Base-by-base conservation (phyloP, 2,113 vertebrate genomes). In the Lasiurus cinereus region DNA sequence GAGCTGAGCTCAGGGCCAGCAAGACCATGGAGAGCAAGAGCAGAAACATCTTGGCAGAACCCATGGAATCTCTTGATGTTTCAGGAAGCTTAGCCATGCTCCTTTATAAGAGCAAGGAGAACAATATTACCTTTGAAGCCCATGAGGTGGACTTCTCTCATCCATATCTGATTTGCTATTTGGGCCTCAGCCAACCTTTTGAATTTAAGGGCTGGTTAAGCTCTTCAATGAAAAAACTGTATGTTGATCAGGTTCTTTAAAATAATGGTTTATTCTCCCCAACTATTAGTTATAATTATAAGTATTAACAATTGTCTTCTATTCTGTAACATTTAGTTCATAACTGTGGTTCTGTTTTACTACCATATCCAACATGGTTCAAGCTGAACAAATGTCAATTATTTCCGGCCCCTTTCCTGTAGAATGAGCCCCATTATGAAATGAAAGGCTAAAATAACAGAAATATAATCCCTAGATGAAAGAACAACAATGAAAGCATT, bases 1-100 rank as follows among this genome's bases (percentile, higher is more conserved):
- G 85, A 73, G 93, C 82, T 18, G 96, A 92, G 62, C 22, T 92
- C 85, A 96, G 54, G 54, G 33, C 62, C 67, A 97, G 24, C 46
- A 97, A 31, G 29, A 43, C 48, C 62, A 22, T 4, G 0, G 82
- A 77, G 27, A 95, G 21, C n/a, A 97, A 33, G 14, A 88, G 67
- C 52, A 95, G 52, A 64, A 95, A 15, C 27, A 96, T 74, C 91
- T 54, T 97, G 52, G 66, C 13, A 46, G 85, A 29, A 56, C 88
- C 78, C 93, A 97, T 96, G 77, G 24, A 1, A 3, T 83, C 15
- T 85, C 29, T 83, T 22, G 24, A 39, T 46, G 18, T 19, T 43
- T 11, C 0, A 46, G 24, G 43, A 85, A 64, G 59, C 46, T 74
- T 29, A 21, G 50, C 19, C 4, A 12, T 18, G 10, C 6, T 43